A percentile compares a stretch with the other conserved stretches of the same genome.
Conservation (phyloP, 1,140 invertebrate genomes). For the Scaptomyza montana region DNA sequence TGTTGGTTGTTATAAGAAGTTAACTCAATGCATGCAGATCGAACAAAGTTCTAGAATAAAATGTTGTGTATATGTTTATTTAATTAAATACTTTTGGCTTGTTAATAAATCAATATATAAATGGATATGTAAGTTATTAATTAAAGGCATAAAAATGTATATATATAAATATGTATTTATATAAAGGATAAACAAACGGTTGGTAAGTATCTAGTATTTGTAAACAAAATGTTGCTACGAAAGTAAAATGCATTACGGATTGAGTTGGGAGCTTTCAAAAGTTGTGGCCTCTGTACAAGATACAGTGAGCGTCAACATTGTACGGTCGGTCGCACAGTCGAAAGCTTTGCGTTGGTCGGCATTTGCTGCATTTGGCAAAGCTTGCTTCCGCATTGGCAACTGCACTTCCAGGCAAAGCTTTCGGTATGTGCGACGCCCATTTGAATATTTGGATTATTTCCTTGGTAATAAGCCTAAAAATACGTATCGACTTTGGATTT, state of each 20-base stretch:
- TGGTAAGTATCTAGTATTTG: conserved; percentile 55
- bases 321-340: conserved; percentile 43
- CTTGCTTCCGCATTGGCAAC: conserved; percentile 27
- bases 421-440: conserved; percentile 42
- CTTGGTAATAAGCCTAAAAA: conserved; percentile 79
- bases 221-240: conserved; percentile 54
- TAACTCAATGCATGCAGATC: conserved; percentile 73
- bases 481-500: conserved; percentile 84
- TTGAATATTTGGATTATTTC: conserved; percentile 37
- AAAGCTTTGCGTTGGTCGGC: conserved; percentile 65
- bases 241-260: conserved; percentile 60
- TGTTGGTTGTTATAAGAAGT: conserved; percentile 38
- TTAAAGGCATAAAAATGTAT: conserved; percentile 53
- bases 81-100: conserved; percentile 13
- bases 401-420: conserved; percentile 63
- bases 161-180: conserved; percentile 54
- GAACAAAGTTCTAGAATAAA: conserved; percentile 69
- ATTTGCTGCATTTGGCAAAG: conserved; percentile 37
- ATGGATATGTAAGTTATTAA: conserved; percentile 17
- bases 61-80: conserved; percentile 52
- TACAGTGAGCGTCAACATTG: conserved; percentile 44
- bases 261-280: conserved; percentile 8
- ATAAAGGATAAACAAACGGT: conserved; percentile 29
- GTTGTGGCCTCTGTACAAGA: conserved; percentile 6
- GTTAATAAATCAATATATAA: conserved; percentile 40